phyloP scores from a whole-genome alignment of 2,888 invertebrate genomes.

The Clistopyga incitator region DNA sequence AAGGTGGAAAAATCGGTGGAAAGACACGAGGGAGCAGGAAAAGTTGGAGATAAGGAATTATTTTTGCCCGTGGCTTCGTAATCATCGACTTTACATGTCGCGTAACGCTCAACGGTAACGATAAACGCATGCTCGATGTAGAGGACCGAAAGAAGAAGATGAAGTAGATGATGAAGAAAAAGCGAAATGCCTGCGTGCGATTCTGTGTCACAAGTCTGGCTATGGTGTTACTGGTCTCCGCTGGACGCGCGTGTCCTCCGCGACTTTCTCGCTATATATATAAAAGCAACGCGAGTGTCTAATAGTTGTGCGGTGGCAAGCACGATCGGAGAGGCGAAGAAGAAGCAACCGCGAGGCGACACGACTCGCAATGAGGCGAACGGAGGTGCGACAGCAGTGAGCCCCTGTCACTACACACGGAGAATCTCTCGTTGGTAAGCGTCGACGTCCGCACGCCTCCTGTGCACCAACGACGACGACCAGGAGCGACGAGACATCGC shows the following conservation, averaged over 20 bases:
- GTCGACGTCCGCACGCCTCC: slow-evolving; percentile 49
- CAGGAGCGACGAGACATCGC: slow-evolving; percentile 65
- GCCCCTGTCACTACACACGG: slow-evolving; percentile 44
- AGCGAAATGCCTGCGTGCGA: slow-evolving; percentile 72
- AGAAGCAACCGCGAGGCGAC: slow-evolving; percentile 54
- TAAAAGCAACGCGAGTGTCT: slow-evolving; percentile 10
- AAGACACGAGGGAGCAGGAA: slow-evolving; percentile 21
- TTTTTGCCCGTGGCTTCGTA: background rate
- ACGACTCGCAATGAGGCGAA: slow-evolving; percentile 33
- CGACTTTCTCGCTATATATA: slow-evolving; percentile 29
- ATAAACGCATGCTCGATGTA: background rate
- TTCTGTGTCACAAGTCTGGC: slow-evolving; percentile 73
- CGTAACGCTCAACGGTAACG: slow-evolving; percentile 70
- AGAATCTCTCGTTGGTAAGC: slow-evolving; percentile 49
- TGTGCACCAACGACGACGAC: slow-evolving; percentile 63
- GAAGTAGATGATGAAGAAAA: slow-evolving; percentile 1
- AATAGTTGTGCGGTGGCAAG: slow-evolving; percentile 27
- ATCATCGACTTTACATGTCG: background rate
- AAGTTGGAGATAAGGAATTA: background rate
- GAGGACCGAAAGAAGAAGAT: too few relatives aligned
- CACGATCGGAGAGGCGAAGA: slow-evolving; percentile 49
- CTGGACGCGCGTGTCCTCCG: slow-evolving; percentile 27
- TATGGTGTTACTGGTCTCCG: slow-evolving; percentile 30
- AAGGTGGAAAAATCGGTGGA: slow-evolving; percentile 13
- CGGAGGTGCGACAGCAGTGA: slow-evolving; percentile 51